Evolutionary conservation across 2,113 vertebrate species (phyloP).

Genomic region (Gobio gobio): DNA sequence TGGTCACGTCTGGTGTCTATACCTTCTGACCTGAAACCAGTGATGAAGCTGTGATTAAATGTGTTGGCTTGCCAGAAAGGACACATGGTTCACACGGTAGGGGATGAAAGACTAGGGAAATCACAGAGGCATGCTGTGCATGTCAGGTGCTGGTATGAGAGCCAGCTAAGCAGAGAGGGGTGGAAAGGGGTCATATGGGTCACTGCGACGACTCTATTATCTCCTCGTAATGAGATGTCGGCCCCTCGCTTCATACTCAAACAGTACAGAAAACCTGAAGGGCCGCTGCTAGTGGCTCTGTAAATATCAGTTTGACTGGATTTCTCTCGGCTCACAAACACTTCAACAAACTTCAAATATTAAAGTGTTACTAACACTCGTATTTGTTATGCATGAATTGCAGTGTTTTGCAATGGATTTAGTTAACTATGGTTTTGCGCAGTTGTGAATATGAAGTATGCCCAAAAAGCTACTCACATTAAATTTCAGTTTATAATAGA

Average conservation of each 20-base stretch:
- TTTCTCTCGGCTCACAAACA: conserved; percentile 19
- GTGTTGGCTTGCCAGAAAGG: conserved; percentile 15
- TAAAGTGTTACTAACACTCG: conserved; percentile 2
- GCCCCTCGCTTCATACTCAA: conserved; percentile 23
- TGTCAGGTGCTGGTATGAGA: conserved; percentile 19
- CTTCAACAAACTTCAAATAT: conserved; percentile 10
- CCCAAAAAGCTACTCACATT: neutral
- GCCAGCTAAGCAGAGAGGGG: conserved; percentile 30
- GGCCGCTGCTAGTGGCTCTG: conserved; percentile 11
- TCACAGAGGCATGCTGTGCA: conserved; percentile 34
- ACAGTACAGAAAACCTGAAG: conserved; percentile 10
- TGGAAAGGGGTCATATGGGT: conserved; percentile 31
- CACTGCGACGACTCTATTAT: conserved; percentile 50
- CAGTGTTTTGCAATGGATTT: neutral
- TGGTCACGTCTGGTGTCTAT: neutral
- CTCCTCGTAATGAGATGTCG: conserved; percentile 53
- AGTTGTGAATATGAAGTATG: neutral
- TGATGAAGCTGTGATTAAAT: conserved; percentile 27
- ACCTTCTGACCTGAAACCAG: conserved; percentile 6
- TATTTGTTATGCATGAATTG: neutral
- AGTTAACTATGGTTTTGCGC: neutral
- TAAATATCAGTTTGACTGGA: conserved; percentile 44
- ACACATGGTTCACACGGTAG: conserved; percentile 30
- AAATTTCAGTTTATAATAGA: neutral
- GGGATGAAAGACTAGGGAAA: conserved; percentile 1